These are phyloP conservation scores for Ennomos quercinarius DNA, from an alignment of 2,888 invertebrate genomes.

Conservation along the genomic window DNA sequence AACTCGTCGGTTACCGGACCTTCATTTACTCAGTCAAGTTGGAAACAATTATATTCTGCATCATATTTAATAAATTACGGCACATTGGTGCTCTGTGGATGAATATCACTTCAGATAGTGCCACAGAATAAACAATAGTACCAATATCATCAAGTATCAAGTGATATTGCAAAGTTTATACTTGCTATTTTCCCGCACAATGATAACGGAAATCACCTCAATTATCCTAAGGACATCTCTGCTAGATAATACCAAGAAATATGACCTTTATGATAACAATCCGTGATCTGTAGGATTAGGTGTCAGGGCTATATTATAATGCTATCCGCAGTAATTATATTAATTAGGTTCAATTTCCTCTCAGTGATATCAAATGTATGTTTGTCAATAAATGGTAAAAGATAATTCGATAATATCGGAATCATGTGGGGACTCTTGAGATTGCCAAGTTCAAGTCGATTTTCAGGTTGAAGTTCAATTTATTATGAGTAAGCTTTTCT, in stretches of 20 bases:
- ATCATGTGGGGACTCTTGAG: constrained; percentile 10
- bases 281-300: constrained; percentile 46
- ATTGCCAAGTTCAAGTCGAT: constrained; percentile 13
- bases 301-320: constrained; percentile 46
- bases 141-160: no score
- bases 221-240: constrained; percentile 24
- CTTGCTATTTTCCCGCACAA: constrained; percentile 15
- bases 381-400: constrained; percentile 25
- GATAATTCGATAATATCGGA: constrained; percentile 13
- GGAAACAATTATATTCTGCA: no score
- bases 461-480: no score
- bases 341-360: constrained; percentile 44
- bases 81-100: no score
- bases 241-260: constrained; percentile 38
- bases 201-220: constrained; percentile 13
- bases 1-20: no score
- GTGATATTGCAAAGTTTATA: neutral
- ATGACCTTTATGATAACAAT: constrained; percentile 38
- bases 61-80: no score
- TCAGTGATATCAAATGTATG: constrained; percentile 25
- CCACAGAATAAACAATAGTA: no score
- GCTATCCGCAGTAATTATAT: constrained; percentile 38
- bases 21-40: no score
- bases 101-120: no score
- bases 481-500: no score